Base-by-base conservation (phyloP, 2,113 vertebrate species). In the Lamprologus sp. region DNA sequence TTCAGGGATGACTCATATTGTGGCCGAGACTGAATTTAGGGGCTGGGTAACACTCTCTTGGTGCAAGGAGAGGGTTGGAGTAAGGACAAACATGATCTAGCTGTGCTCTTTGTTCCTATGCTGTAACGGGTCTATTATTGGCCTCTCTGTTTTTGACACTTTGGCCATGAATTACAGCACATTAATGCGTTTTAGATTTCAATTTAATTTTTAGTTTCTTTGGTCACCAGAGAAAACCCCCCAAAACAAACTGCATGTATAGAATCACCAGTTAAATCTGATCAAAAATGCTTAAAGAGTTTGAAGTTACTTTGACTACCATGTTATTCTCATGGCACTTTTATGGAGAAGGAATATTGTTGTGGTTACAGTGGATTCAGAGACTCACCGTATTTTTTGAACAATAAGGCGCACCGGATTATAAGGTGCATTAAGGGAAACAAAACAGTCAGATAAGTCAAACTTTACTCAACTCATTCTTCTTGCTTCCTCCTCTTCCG, bases 1-100 rank as follows among this genome's bases (percentile, higher is more conserved):
- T 91, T 81, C 9, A 77, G 17, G 11, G 35, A 90, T 94, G 93
- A 95, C 85, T 94, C 94, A 94, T 51, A 13, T 37, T 81, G 81
- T 90, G 90, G 92, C 92, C 88, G 83, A 53, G 86, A 10, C 70
- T 9, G 23, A 70, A 58, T 85, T 79, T 8, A 68, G 63, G 73
- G 79, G 60, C 80, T 56, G 86, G 28, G 82, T 6, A 55, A 60
- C 65, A 35, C 80, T 79, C 63, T 68, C 63, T 47, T 86, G 58
- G 31, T 86, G 4, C 70, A 55, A 28, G 40, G 87, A 70, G 21
- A 79, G 42, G 51, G 13, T 9, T 82, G 49, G 21, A 84, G 17
- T 23, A 73, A n/a, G 35, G 35, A 54, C 33, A 73, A 56, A 42
- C 49, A 55, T 58, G 79, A 60, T 1, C 54, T 81, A 17, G 21